phyloP scores from a whole-genome alignment of 1,140 invertebrate genomes.

The Ips typographus region DNA sequence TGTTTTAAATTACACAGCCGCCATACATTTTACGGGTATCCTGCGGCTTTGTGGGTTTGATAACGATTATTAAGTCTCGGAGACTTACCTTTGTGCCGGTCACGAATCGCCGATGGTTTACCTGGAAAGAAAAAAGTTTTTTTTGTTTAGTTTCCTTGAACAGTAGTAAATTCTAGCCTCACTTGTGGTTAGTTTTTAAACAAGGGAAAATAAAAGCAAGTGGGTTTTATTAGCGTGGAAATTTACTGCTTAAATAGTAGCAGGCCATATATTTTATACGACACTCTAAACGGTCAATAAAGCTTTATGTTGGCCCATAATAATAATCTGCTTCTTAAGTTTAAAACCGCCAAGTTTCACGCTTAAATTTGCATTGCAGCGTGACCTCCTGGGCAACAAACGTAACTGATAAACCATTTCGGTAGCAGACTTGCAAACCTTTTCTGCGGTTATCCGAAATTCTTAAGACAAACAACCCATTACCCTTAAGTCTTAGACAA shows the following conservation, averaged over 20 bases:
- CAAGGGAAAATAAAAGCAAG: too few relatives aligned
- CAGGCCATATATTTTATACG: slow-evolving; percentile 28
- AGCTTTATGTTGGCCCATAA: slow-evolving; percentile 20
- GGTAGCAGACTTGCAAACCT: slow-evolving; percentile 3
- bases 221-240: neutral
- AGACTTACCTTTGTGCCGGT: slow-evolving; percentile 18
- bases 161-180: too few relatives aligned
- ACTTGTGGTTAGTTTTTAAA: too few relatives aligned
- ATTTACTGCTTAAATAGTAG: slow-evolving; percentile 19
- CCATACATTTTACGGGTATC: slow-evolving; percentile 26
- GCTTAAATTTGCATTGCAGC: neutral
- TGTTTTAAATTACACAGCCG: slow-evolving; percentile 28
- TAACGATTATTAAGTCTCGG: slow-evolving; percentile 17
- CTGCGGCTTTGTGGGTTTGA: slow-evolving; percentile 24
- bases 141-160: neutral
- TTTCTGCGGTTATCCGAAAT: slow-evolving; percentile 19
- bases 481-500: slow-evolving; percentile 29
- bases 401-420: neutral
- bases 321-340: slow-evolving; percentile 27
- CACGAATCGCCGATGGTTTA: slow-evolving; percentile 12
- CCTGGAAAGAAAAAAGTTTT: slow-evolving; percentile 18
- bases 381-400: too few relatives aligned
- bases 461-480: slow-evolving; percentile 29
- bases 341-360: slow-evolving; percentile 9
- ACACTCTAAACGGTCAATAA: slow-evolving; percentile 21